phyloP scores from a whole-genome alignment of 2,113 vertebrate species.

The Leptocoma aspasia region DNA sequence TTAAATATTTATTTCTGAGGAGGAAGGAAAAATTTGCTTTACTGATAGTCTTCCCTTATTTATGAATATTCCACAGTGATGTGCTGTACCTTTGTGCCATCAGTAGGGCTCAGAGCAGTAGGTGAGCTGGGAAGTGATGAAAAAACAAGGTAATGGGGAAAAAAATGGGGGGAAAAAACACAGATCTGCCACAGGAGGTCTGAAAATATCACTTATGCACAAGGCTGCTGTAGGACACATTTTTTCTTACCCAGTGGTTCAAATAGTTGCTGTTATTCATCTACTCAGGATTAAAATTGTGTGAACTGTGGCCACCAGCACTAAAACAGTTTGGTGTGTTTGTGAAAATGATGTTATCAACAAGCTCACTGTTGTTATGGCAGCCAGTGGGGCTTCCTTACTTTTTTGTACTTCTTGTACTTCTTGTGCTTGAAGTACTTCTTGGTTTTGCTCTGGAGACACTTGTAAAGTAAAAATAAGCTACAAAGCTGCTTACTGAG shows the following conservation, averaged over 20 bases:
- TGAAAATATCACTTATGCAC: background rate
- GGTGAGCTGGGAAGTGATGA: background rate
- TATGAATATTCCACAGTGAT: background rate
- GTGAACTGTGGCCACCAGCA: background rate
- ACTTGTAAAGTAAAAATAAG: background rate
- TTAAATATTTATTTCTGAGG: background rate
- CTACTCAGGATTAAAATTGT: background rate
- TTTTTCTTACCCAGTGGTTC: background rate
- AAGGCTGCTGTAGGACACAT: background rate
- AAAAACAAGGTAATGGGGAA: background rate
- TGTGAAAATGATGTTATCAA: background rate
- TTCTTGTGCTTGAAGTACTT: background rate
- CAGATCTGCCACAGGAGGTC: background rate
- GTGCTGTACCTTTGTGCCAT: background rate
- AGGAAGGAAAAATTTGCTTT: background rate
- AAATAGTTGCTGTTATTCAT: background rate
- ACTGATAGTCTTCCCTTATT: background rate
- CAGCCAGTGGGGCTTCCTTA: background rate
- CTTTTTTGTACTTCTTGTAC: background rate
- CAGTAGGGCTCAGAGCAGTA: background rate
- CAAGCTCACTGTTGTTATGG: background rate
- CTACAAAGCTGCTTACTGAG: background rate
- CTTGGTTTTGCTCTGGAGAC: background rate
- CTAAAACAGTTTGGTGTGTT: background rate
- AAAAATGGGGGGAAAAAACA: no score